A percentile compares a stretch with the other conserved stretches of the same genome.
Conservation (phyloP, 2,797 vertebrate species). For the Oreortyx pictus region DNA sequence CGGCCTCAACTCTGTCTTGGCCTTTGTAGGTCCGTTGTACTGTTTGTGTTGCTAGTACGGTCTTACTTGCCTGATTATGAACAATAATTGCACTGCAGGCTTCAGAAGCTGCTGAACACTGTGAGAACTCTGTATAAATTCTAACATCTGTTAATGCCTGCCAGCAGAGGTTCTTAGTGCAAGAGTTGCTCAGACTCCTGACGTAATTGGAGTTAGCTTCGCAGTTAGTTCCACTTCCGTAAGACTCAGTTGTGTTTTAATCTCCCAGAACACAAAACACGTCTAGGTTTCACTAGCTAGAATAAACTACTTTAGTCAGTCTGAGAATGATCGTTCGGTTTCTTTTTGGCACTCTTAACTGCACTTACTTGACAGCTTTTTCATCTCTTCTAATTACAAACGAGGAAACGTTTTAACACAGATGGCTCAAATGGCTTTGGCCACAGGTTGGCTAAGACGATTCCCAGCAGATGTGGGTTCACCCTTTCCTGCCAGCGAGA, state of each 20-base stretch:
- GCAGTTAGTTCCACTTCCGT: neutral
- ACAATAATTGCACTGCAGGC: slow-evolving; percentile 69
- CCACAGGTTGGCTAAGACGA: neutral
- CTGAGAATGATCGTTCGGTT: neutral
- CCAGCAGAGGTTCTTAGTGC: slow-evolving; percentile 21
- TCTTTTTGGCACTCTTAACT: neutral
- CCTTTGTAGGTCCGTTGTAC: slow-evolving; percentile 39
- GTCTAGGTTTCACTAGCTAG: slow-evolving; percentile 1
- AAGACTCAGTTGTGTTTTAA: neutral
- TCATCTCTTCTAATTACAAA: neutral
- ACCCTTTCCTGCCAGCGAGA: neutral
- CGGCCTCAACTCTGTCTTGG: slow-evolving; percentile 33
- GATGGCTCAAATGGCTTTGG: neutral
- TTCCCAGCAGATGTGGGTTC: neutral
- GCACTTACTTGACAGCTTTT: neutral
- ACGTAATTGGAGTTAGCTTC: neutral
- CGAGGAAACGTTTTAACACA: neutral
- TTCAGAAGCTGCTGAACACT: slow-evolving; percentile 74
- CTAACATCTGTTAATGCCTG: slow-evolving; percentile 20
- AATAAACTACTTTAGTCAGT: neutral
- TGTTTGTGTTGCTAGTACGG: neutral
- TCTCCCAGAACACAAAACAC: slow-evolving; percentile 21
- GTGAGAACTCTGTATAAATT: slow-evolving; percentile 67
- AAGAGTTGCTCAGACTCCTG: neutral
- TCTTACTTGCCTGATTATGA: slow-evolving; percentile 57